phyloP scores from a whole-genome alignment of 2,797 vertebrate species.

The Rhinoraja longicauda region DNA sequence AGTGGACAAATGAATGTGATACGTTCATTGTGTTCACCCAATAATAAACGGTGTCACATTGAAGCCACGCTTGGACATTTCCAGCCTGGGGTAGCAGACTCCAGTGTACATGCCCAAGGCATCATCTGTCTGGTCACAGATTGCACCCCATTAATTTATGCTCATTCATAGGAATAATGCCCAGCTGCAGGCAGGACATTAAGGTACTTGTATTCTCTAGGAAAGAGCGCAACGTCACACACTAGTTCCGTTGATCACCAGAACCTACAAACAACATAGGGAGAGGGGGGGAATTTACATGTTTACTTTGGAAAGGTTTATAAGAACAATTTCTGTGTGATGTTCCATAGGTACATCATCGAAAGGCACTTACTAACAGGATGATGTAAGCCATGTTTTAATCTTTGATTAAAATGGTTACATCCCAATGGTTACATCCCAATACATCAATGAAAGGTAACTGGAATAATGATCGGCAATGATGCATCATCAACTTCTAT shows the following conservation, averaged over 20 bases:
- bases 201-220: background rate
- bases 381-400: conserved; percentile 32
- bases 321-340: background rate
- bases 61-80: background rate
- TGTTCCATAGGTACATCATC: background rate
- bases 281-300: background rate
- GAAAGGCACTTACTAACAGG: conserved; percentile 10
- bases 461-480: conserved; percentile 32
- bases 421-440: conserved; percentile 34
- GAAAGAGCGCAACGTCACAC: background rate
- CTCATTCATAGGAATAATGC: background rate
- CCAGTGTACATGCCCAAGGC: background rate
- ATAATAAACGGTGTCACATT: background rate
- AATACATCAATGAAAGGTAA: conserved; percentile 35
- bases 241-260: background rate
- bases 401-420: conserved; percentile 28
- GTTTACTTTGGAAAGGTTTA: background rate
- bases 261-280: background rate
- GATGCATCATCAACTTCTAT: conserved; percentile 28
- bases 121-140: background rate
- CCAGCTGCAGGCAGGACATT: background rate
- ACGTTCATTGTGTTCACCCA: background rate
- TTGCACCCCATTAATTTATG: background rate
- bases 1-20: background rate
- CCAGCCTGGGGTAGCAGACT: background rate